Conservation (phyloP, 1,140 invertebrate species). For the Marisa cornuarietis region DNA sequence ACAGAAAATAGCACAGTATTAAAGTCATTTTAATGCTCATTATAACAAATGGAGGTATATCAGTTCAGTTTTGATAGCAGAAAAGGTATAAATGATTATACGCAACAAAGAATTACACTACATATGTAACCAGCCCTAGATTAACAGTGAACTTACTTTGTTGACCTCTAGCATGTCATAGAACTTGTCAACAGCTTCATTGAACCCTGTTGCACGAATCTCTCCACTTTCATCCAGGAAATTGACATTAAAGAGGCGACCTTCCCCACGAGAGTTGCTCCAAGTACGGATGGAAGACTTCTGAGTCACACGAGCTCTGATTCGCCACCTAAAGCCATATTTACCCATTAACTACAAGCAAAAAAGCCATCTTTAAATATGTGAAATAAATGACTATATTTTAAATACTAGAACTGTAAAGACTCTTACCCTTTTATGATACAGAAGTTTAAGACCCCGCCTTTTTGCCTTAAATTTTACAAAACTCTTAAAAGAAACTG, state of each 20-base stretch:
- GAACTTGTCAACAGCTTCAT: slow-evolving; percentile 88
- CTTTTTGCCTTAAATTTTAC: too few species aligned
- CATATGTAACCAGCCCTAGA: neutral
- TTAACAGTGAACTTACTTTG: slow-evolving; percentile 56
- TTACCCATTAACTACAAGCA: too few species aligned
- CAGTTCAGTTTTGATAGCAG: too few species aligned
- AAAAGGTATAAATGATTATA: neutral
- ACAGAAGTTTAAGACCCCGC: too few species aligned
- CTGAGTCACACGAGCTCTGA: slow-evolving; percentile 87
- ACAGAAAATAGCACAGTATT: too few species aligned
- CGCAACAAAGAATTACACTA: neutral
- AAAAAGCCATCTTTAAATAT: too few species aligned
- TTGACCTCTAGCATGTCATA: slow-evolving; percentile 88
- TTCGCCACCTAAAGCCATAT: slow-evolving; percentile 79
- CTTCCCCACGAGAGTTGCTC: slow-evolving; percentile 91
- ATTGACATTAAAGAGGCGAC: slow-evolving; percentile 93
- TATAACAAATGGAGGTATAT: too few species aligned
- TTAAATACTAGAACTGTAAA: too few species aligned
- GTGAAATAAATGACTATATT: too few species aligned
- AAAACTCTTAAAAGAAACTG: too few species aligned
- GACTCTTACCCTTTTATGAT: too few species aligned
- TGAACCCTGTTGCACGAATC: slow-evolving; percentile 94
- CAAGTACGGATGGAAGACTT: slow-evolving; percentile 86
- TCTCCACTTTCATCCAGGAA: slow-evolving; percentile 93
- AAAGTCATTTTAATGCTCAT: too few species aligned